Base-by-base conservation (phyloP, 1,140 invertebrate genomes). In the Odontomachus brunneus region DNA sequence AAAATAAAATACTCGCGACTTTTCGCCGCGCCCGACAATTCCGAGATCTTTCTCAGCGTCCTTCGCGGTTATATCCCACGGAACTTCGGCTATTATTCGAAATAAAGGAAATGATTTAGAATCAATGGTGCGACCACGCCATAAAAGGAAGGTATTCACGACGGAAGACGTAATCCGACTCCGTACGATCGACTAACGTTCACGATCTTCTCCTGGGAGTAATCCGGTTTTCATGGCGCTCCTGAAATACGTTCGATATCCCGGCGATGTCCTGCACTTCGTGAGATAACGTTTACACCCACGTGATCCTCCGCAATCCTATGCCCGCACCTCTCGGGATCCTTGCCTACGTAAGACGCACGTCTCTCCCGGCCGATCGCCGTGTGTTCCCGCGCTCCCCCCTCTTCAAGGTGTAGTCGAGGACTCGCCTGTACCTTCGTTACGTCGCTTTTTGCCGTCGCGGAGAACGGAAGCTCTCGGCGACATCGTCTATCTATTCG, bases 181-280 rank as follows among this genome's bases (percentile, higher is more conserved):
- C 48, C 49, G n/a, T 17, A 44, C 75, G 65, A 80, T 69, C 53
- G 44, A 75, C 38, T 55, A 72, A 53, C 59, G 33, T 48, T 26
- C 48, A 33, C 22, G 26, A 38, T 55, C 76, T 38, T 38, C 29
- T 14, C 44, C 49, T 26, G 53, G 48, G 62, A 65, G 59, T 88
- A 88, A 88, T 88, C 86, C 86, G 83, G 78, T 88, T 88, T 88
- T 83, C 73, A 85, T 69, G 69, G 24, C 78, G 83, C 78, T 88
- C 74, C 84, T 69, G 82, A 84, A 80, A 75, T 78, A 82, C 66
- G 49, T 81, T 71, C 57, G 75, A 62, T 60, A 44, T 73, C 33
- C 48, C 76, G 59, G 26, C 51, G 57, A 74, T 88, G 69, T 66
- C 62, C 72, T 60, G 59, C 33, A 48, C 59, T 51, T 62, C 75